Conservation (phyloP, 2,797 vertebrate genomes). For the Falco columbarius region DNA sequence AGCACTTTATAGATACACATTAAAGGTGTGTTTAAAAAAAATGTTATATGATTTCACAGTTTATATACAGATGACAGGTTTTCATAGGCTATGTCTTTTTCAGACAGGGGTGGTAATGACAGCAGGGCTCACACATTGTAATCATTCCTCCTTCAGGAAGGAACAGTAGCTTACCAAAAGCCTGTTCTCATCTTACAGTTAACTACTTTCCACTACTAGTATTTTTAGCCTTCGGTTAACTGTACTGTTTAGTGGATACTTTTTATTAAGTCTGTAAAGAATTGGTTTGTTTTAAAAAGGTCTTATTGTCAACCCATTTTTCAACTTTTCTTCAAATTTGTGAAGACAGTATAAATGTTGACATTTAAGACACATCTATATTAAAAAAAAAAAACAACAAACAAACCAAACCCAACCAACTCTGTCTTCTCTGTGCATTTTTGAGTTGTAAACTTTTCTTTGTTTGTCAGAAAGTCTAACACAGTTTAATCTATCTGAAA, state of each 20-base stretch:
- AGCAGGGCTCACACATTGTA: background rate
- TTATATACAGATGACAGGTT: background rate
- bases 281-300: background rate
- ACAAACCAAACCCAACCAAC: fast-evolving
- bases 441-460: background rate
- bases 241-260: background rate
- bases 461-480: background rate
- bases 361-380: background rate
- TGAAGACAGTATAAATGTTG: background rate
- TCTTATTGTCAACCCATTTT: background rate
- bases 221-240: background rate
- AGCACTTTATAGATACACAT: background rate
- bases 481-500: background rate
- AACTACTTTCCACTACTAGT: background rate
- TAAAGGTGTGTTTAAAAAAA: background rate
- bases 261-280: background rate
- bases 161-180: background rate
- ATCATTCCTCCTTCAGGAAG: background rate
- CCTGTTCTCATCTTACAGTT: background rate
- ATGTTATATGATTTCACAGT: background rate
- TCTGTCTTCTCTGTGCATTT: background rate
- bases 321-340: background rate
- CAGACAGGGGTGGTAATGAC: background rate
- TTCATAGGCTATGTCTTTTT: background rate
- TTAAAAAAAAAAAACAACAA: background rate